Percentiles rank a stretch among this genome's conserved stretches.
Conservation (phyloP, 2,797 vertebrate species). For the Sylvilagus floridanus region DNA sequence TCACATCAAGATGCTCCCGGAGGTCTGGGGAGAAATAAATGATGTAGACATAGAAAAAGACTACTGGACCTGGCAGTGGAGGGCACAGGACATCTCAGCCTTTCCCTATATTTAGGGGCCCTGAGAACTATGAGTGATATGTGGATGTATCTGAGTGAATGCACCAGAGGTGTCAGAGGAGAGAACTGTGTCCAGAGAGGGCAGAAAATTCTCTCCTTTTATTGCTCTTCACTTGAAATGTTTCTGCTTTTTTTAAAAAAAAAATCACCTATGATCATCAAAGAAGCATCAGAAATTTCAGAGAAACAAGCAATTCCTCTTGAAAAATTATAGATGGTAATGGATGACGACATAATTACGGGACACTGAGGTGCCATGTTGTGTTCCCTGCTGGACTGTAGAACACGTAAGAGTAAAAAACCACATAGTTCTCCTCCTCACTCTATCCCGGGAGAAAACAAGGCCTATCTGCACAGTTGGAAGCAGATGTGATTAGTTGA, state of each 20-base stretch:
- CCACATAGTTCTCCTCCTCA: conserved; percentile 55
- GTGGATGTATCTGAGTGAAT: background rate
- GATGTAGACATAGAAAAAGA: background rate
- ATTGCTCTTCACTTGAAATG: conserved; percentile 26
- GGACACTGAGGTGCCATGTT: background rate
- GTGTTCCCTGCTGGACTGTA: background rate
- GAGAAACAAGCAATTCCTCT: background rate
- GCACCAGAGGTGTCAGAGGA: background rate
- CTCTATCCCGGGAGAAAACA: conserved; percentile 62
- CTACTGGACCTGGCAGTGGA: background rate
- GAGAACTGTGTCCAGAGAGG: background rate
- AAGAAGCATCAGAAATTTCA: conserved; percentile 46
- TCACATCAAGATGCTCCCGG: background rate
- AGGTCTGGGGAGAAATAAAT: background rate
- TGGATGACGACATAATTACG: background rate
- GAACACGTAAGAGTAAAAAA: conserved; percentile 32
- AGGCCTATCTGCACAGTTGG: background rate
- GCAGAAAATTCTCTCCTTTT: background rate
- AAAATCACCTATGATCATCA: background rate
- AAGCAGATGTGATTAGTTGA: conserved; percentile 64
- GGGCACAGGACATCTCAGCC: background rate
- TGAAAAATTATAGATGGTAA: conserved; percentile 16
- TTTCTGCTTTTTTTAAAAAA: conserved; percentile 8
- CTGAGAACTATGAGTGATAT: background rate
- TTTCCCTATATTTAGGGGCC: background rate